Conservation (phyloP, 92 coral and sea anemone genomes). For the Epizoanthus ramosus region DNA sequence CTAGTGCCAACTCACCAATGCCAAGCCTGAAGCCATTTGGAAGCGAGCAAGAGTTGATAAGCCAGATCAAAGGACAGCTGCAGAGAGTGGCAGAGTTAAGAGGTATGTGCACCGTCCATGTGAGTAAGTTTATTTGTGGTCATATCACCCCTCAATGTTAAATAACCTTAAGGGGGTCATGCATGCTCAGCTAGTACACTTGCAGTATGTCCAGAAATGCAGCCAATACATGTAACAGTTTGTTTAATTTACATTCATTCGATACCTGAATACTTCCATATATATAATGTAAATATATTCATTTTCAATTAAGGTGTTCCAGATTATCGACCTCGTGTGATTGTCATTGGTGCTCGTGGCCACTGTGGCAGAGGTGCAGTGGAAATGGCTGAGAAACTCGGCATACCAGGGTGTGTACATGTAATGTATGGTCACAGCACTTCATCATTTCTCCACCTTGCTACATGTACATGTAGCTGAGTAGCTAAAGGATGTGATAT, state of each 20-base stretch:
- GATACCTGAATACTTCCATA: too few species aligned
- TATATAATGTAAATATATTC: too few species aligned
- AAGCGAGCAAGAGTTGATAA: conserved; percentile 60
- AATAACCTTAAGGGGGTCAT: too few species aligned
- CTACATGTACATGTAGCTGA: too few species aligned
- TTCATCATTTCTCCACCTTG: too few species aligned
- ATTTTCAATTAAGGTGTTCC: conserved; percentile 51
- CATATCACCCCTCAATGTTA: background rate
- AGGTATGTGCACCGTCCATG: conserved; percentile 41
- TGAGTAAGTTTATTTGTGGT: too few species aligned
- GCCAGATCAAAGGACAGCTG: conserved; percentile 59
- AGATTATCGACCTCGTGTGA: conserved; percentile 61
- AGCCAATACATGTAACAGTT: too few species aligned
- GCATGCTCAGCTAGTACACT: too few species aligned
- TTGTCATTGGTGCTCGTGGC: conserved; percentile 90
- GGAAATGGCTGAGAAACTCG: conserved; percentile 75
- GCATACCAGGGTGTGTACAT: conserved; percentile 76
- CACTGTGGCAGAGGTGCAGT: conserved; percentile 81
- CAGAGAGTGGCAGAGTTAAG: conserved; percentile 60
- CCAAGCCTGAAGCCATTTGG: conserved; percentile 61
- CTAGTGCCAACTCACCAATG: conserved; percentile 50
- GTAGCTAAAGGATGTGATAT: too few species aligned
- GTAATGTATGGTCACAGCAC: background rate
- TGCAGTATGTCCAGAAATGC: too few species aligned
- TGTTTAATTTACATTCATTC: too few species aligned